A percentile compares a stretch with the other conserved stretches of the same genome.
phyloP scores from a whole-genome alignment of 2,113 vertebrate genomes.

The Pipra filicauda region DNA sequence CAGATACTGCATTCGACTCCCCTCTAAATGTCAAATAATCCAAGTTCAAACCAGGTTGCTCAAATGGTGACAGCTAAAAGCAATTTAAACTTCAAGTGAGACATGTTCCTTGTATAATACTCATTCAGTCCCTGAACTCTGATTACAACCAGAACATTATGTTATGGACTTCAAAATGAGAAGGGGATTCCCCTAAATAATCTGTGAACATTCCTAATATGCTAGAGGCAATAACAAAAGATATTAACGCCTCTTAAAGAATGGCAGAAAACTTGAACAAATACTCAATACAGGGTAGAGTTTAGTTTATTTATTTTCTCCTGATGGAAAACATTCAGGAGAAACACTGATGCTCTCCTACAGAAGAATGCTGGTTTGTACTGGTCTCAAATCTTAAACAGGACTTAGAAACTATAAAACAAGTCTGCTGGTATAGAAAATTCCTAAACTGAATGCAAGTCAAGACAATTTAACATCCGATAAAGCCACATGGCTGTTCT shows the following conservation, averaged over 20 bases:
- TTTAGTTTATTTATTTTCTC: background rate
- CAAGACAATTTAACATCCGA: conserved; percentile 18
- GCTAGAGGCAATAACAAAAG: background rate
- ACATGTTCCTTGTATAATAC: background rate
- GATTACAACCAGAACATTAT: background rate
- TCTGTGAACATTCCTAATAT: background rate
- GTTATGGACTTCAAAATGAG: background rate
- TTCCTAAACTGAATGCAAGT: background rate
- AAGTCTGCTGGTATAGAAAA: background rate
- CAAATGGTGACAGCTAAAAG: background rate
- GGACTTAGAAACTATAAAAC: background rate
- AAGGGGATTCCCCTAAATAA: background rate
- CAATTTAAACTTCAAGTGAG: background rate
- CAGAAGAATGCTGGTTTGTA: background rate
- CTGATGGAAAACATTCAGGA: background rate
- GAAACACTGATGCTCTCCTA: background rate
- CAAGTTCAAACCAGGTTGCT: background rate
- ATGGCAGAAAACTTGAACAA: background rate
- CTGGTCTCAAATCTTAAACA: background rate
- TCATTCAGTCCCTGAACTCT: background rate
- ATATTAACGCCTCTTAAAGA: background rate
- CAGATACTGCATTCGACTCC: background rate
- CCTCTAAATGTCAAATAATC: background rate
- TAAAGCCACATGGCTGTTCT: background rate
- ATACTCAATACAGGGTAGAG: background rate